Conservation (phyloP, 2,797 vertebrate species). For the Oceanodroma leucorhoa region DNA sequence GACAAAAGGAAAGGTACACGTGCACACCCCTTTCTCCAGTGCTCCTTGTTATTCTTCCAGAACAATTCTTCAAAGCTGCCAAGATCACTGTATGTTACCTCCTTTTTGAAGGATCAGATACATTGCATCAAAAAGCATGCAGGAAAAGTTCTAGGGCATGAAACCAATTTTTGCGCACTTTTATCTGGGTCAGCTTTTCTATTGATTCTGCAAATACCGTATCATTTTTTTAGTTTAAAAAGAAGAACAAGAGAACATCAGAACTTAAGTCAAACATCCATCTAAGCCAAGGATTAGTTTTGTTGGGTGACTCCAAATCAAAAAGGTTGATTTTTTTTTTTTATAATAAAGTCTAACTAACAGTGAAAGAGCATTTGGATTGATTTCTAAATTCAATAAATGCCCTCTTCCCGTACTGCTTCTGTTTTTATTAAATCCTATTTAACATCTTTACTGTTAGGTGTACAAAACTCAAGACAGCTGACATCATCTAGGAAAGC, state of each 20-base stretch:
- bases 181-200: slow-evolving; percentile 65
- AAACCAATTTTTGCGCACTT: slow-evolving; percentile 57
- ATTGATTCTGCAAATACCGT: slow-evolving; percentile 36
- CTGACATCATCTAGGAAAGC: not conserved
- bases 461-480: not conserved
- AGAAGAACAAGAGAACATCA: not conserved
- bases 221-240: slow-evolving; percentile 35
- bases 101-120: slow-evolving; percentile 56
- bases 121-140: slow-evolving; percentile 47
- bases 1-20: not conserved
- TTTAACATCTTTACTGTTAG: not conserved
- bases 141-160: slow-evolving; percentile 60
- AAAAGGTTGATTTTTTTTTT: not conserved
- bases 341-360: not conserved
- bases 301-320: not conserved
- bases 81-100: slow-evolving; percentile 43
- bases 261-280: slow-evolving; percentile 35
- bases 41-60: slow-evolving; percentile 42
- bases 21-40: not conserved
- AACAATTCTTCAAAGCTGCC: slow-evolving; percentile 56
- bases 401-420: not conserved
- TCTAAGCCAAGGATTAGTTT: slow-evolving; percentile 6
- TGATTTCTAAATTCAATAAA: not conserved
- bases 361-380: not conserved
- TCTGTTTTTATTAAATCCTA: not conserved